Conservation (phyloP, 2,797 vertebrate species). For the Crocodylus rhombifer region DNA sequence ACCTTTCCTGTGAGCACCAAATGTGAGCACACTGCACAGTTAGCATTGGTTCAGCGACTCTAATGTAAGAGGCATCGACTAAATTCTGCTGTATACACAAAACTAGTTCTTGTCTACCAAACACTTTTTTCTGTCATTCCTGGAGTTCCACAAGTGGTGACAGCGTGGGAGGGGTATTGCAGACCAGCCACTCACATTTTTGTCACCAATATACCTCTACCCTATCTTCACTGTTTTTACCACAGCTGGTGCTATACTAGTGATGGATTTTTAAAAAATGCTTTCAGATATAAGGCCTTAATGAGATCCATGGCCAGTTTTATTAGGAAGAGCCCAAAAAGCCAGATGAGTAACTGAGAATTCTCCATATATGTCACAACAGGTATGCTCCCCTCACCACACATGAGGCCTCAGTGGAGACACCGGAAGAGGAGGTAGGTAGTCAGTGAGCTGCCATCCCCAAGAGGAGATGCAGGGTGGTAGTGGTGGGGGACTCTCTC, state of each 20-base stretch:
- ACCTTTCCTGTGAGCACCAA: neutral
- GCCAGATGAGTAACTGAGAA: neutral
- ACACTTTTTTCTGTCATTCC: neutral
- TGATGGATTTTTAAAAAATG: neutral
- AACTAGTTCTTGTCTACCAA: too few relatives aligned
- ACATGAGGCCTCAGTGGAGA: too few relatives aligned
- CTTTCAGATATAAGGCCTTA: neutral
- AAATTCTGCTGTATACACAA: neutral
- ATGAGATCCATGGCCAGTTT: neutral
- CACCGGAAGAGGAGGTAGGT: too few relatives aligned
- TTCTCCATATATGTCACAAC: too few relatives aligned
- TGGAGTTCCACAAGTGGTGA: slow-evolving; percentile 14
- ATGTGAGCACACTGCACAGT: neutral
- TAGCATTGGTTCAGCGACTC: neutral
- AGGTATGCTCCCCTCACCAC: too few relatives aligned
- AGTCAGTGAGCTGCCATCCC: too few relatives aligned
- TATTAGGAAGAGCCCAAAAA: neutral
- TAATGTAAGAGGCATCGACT: neutral
- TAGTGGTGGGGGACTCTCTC: too few relatives aligned
- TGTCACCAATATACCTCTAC: slow-evolving; percentile 6
- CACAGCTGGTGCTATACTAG: neutral
- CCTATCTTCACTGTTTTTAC: neutral
- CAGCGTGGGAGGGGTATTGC: neutral
- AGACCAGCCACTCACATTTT: slow-evolving; percentile 7
- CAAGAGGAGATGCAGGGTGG: too few relatives aligned